A percentile compares a stretch with the other conserved stretches of the same genome.
Evolutionary conservation across 2,113 vertebrate genomes (phyloP).

Genomic region (Brachyistius frenatus): DNA sequence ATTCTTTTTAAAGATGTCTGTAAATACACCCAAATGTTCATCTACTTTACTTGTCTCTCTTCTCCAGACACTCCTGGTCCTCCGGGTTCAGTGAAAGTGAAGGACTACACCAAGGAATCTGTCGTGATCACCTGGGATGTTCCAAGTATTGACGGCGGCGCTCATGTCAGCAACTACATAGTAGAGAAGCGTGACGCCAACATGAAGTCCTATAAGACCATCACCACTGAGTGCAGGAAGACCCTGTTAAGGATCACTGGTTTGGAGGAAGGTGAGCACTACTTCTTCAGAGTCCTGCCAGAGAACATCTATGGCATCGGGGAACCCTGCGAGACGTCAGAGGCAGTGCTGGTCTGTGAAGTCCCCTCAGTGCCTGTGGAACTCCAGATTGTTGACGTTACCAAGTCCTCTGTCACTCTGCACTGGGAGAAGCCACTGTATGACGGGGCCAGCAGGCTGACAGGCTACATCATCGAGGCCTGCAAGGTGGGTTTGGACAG

Average conservation of each 20-base stretch:
- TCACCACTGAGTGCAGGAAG: constrained; percentile 96
- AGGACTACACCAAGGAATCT: constrained; percentile 96
- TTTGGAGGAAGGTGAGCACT: constrained; percentile 91
- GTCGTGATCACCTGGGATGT: constrained; percentile 98
- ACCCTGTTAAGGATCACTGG: constrained; percentile 93
- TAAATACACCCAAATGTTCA: not conserved
- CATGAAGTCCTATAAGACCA: constrained; percentile 98
- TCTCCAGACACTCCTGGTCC: constrained; percentile 94
- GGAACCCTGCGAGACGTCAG: constrained; percentile 93
- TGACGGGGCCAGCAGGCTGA: constrained; percentile 94
- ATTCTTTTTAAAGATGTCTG: too few species aligned
- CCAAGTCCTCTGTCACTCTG: constrained; percentile 92
- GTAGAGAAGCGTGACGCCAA: constrained; percentile 96
- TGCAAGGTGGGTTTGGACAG: constrained; percentile 93
- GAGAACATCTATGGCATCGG: constrained; percentile 99
- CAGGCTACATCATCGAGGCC: constrained; percentile 92
- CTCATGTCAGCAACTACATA: constrained; percentile 96
- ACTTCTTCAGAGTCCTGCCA: constrained; percentile 97
- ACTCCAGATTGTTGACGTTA: constrained; percentile 90
- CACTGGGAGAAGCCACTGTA: constrained; percentile 93
- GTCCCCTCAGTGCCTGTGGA: constrained; percentile 92
- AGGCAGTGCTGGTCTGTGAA: constrained; percentile 93
- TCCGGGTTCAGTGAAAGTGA: constrained; percentile 91
- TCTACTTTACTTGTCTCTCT: not conserved
- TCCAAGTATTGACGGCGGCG: constrained; percentile 93